Percentiles rank a stretch among this genome's conserved stretches.
Evolutionary conservation across 2,888 invertebrate genomes (phyloP).

Genomic region (Lamellibrachia columna): DNA sequence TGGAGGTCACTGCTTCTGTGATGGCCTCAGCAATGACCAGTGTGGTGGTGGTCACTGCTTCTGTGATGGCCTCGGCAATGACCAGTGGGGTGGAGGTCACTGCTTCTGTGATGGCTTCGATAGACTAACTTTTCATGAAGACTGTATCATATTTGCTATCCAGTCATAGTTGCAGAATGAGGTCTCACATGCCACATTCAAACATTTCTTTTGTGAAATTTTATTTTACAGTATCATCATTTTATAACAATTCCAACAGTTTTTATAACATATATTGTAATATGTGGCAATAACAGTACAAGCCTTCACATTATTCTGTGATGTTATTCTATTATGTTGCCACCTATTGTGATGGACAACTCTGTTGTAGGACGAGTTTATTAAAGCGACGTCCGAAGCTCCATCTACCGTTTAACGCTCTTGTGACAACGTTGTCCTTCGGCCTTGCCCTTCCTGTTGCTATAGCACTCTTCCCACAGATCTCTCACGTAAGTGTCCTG

Average conservation of each 20-base stretch:
- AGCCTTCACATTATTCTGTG: not conserved
- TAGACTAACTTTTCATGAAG: too few relatives aligned
- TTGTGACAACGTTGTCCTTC: slow-evolving; percentile 66
- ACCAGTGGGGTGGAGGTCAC: too few relatives aligned
- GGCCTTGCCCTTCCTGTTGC: slow-evolving; percentile 62
- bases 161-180: not conserved
- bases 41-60: too few relatives aligned
- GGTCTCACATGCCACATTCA: not conserved
- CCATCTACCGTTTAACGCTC: slow-evolving; percentile 66
- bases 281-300: not conserved
- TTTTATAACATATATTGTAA: not conserved
- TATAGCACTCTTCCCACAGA: too few relatives aligned
- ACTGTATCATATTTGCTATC: too few relatives aligned
- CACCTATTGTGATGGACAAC: not conserved
- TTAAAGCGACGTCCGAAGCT: slow-evolving; percentile 60
- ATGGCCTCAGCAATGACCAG: too few relatives aligned
- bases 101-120: too few relatives aligned
- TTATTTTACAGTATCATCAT: not conserved
- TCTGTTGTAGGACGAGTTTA: slow-evolving; percentile 56
- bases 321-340: not conserved
- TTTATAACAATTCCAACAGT: not conserved
- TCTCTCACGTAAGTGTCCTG: too few relatives aligned
- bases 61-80: too few relatives aligned
- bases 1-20: too few relatives aligned
- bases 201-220: not conserved